Evolutionary conservation across 2,113 vertebrate species (phyloP).

Genomic region (Narcine bancroftii): DNA sequence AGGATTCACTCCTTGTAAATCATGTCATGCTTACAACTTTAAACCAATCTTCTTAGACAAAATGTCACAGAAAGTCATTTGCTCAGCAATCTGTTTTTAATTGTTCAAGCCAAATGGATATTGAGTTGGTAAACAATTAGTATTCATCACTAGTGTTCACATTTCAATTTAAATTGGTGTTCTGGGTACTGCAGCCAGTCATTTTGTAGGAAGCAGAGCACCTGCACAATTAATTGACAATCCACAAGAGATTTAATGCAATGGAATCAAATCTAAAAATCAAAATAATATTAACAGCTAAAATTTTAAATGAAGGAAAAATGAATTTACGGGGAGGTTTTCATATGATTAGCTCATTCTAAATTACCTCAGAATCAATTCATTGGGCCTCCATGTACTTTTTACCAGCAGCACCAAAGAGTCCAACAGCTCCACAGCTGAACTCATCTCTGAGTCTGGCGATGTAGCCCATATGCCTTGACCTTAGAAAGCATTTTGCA

Average conservation of each 20-base stretch:
- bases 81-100: conserved; percentile 26
- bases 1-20: not conserved
- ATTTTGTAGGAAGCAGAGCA: not conserved
- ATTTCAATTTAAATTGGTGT: conserved; percentile 7
- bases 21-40: conserved; percentile 3
- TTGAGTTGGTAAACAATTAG: conserved; percentile 26
- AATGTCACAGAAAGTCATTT: not conserved
- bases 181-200: not conserved
- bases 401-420: too few species aligned
- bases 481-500: too few species aligned
- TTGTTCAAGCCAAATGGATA: conserved; percentile 2
- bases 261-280: not conserved
- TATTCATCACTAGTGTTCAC: not conserved
- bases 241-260: not conserved
- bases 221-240: conserved; percentile 1
- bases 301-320: not conserved
- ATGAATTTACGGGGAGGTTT: not conserved
- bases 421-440: too few species aligned
- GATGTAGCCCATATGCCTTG: too few species aligned
- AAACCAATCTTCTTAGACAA: not conserved
- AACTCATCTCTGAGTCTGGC: too few species aligned
- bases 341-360: not conserved
- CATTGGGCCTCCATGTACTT: too few species aligned
- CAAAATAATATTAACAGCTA: not conserved
- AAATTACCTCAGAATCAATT: not conserved